Evolutionary conservation across 1,140 invertebrate species (phyloP), one percentile per base, ranked within the genome.

Genomic region (Drosophila sproati): DNA sequence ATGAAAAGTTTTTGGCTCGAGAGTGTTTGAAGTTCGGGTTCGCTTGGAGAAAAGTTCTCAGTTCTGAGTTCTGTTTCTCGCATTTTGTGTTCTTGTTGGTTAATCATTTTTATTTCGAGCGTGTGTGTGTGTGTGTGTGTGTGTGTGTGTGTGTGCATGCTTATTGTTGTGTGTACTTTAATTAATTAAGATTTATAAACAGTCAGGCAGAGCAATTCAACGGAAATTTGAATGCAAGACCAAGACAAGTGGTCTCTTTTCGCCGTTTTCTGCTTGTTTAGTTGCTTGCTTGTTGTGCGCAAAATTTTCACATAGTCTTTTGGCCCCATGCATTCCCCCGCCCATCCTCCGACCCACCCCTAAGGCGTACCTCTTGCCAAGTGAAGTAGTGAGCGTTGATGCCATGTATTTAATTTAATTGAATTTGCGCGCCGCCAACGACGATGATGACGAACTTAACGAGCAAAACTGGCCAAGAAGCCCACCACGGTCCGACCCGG

Each of bases 171-270:
- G 73, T 89, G 77, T 89, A 73, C 73, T 88, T 88, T 88, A 89
- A 88, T 89, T 88, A 89, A 88, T 89, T 88, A 88, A 88, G 85
- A 88, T 88, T 88, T 88, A 89, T 88, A 88, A 80, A 80, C 80
- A 78, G 72, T 54, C 72, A 63, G 60, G 59, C 75, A 60, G 76
- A 67, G 82, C 83, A 79, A 77, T 87, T 88, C 83, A 75, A 85
- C 83, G 80, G 85, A 88, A 88, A 89, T 89, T 89, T 83, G 83
- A 88, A 88, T 88, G 83, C 80, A 87, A 66, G 73, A 55, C 59
- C 62, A 67, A 78, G 68, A 76, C 79, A 78, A 79, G 63, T 72
- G 73, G 63, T 37, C 54, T 55, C 51, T 55, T 8, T 31, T 43
- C 37, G 31, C 39, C 6, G 60, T 57, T 66, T 20, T 20, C 20